A percentile compares a stretch with the other conserved stretches of the same genome.
These are phyloP conservation scores for Syrista parreyssii DNA, from an alignment of 2,888 invertebrate genomes.

Conservation along the genomic window DNA sequence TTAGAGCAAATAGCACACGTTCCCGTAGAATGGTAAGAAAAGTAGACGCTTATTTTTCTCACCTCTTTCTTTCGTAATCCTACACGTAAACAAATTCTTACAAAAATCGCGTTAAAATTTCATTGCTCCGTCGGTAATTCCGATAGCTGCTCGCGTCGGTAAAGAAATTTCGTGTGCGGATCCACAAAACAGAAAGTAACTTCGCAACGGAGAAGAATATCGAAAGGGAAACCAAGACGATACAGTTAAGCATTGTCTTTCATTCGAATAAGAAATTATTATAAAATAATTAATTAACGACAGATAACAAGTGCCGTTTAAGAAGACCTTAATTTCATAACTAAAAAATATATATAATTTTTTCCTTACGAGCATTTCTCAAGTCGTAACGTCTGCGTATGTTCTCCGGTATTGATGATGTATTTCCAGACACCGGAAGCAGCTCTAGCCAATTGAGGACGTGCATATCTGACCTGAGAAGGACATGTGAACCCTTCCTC, in stretches of 20 bases:
- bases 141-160: neutral
- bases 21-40: neutral
- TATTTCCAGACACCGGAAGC: slow-evolving; percentile 87
- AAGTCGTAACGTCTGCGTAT: slow-evolving; percentile 83
- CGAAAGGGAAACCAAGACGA: neutral
- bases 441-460: slow-evolving; percentile 83
- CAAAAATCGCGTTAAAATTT: neutral
- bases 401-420: slow-evolving; percentile 86
- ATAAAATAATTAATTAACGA: too few species aligned
- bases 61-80: neutral
- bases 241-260: neutral
- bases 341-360: neutral
- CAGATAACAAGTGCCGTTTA: too few species aligned
- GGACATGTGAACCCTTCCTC: slow-evolving; percentile 84
- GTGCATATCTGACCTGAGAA: slow-evolving; percentile 81
- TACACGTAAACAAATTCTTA: neutral
- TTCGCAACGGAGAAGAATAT: neutral
- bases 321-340: too few species aligned
- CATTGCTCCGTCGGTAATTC: neutral
- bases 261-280: too few species aligned
- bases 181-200: neutral
- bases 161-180: neutral
- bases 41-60: neutral
- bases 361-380: slow-evolving; percentile 82
- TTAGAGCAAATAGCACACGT: neutral